Evolutionary conservation across 1,140 invertebrate species (phyloP).

Genomic region (Drosophila arawakana): DNA sequence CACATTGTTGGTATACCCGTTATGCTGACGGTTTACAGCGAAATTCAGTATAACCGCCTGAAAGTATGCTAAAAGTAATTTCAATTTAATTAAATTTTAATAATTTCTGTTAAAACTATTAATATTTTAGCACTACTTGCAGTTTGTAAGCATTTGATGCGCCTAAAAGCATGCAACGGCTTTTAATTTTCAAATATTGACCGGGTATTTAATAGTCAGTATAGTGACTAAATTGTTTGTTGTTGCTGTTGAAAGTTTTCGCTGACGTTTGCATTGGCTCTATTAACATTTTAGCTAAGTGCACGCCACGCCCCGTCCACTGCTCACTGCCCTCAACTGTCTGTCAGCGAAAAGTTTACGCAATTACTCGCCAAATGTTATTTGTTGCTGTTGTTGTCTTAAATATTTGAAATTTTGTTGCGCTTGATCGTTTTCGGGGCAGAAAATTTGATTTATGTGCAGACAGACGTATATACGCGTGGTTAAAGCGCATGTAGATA

Average conservation of each 20-base stretch:
- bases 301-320: conserved; percentile 21
- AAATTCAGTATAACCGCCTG: no score
- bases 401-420: conserved; percentile 61
- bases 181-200: no score
- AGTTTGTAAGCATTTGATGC: no score
- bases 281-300: conserved; percentile 63
- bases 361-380: conserved; percentile 67
- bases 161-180: no score
- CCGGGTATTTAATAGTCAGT: no score
- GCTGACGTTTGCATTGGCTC: conserved; percentile 67
- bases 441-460: conserved; percentile 75
- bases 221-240: background rate
- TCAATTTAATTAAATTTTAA: no score
- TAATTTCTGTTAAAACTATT: no score
- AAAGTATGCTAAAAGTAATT: no score
- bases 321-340: background rate
- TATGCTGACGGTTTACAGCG: no score
- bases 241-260: conserved; percentile 52
- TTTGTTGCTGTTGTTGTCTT: conserved; percentile 37
- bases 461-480: conserved; percentile 8
- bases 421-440: conserved; percentile 59
- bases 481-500: conserved; percentile 2
- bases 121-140: no score
- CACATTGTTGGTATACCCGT: conserved; percentile 12
- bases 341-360: conserved; percentile 9